Base-by-base conservation (phyloP, 30 jellyfish, hydroid and myxozoan genomes). In the Pelagia noctiluca region DNA sequence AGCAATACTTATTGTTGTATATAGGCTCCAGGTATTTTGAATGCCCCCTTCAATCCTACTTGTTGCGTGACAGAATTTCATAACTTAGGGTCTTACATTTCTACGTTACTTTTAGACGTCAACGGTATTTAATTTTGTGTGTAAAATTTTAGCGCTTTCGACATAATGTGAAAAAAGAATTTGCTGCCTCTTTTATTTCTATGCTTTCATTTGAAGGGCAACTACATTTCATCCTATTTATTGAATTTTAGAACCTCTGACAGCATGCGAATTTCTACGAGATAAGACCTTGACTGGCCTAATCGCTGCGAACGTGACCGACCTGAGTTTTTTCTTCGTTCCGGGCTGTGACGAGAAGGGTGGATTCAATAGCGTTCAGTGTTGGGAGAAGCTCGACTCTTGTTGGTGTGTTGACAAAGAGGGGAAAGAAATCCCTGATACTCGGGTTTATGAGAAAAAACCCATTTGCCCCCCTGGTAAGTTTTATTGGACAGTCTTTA, bases 311-410 rank as follows among this genome's bases (percentile, higher is more conserved):
- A 52, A 52, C 21, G 68, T 52, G 7, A 2, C 12, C 2, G 68
- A 52, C 21, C 21, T 52, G 26, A 52, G 68, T 19, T 25, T 2
- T 10, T 52, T 10, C 21, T 52, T 10, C 26, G 21, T 52, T 52
- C 97, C 94, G 1, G 42, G 28, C 12, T 87, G 96, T 47, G 81
- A 87, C 38, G 64, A 62, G 49, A 75, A 50, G 33, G 96, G 96
- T 8, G 48, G 57, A 25, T 87, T 77, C 37, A 29, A 76, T 21
- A 47, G 37, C 11, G 49, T 38, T 26, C 96, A 87, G 47, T 87
- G 96, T 35, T 71, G 61, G 60, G 88, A 42, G 13, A 46, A 37
- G 22, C 5, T 54, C 65, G 25, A 35, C 2, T 61, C 21, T 22
- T 82, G 92, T 22, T 82, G 71, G 76, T 82, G 92, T 70, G 83